Evolutionary conservation across 2,888 invertebrate species (phyloP), one percentile per base, ranked within the genome.

Genomic region (Cantharis nigra): DNA sequence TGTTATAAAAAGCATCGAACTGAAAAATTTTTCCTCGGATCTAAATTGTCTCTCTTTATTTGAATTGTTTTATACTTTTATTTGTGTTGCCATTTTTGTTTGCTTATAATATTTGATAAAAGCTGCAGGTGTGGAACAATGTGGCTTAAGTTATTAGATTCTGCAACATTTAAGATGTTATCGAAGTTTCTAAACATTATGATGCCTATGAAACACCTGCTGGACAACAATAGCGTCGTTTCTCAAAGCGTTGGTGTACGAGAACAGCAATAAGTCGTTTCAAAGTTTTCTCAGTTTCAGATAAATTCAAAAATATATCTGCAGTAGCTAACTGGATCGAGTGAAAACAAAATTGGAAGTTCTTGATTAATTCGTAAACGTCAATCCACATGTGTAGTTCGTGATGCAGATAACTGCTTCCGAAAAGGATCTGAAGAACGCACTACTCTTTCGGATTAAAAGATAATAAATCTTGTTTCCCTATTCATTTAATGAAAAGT

Each of bases 211-310:
- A 49, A 33, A 62, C 62, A 67, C 49, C 23, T 64, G 67, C 73
- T 73, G 69, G 67, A 73, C 73, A 73, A 73, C 73, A 73, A 73
- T 73, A 69, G 69, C 26, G 16, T 69, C 73, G 69, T 73, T 28
- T 73, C 65, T 73, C 73, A 73, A 69, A 73, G 73, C 9, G 62
- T 69, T 49, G 33, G 73, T 62, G 65, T 73, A 49, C 13, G 49
- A n/a, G 49, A 49, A 49, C 49, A n/a, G n/a, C n/a, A n/a, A 49
- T 49, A 49, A 49, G 49, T 49, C 49, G 49, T 49, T 49, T 49
- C 5, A n/a, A 49, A 49, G 13, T 49, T 49, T 49, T 49, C 49
- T n/a, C 49, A 7, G n/a, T 49, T 49, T n/a, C 49, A 49, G 49
- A 49, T 49, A 49, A 49, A 49, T n/a, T 49, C 49, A 49, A 49